Conservation (phyloP, 2,113 vertebrate genomes). For the Melanotaenia duboulayi region DNA sequence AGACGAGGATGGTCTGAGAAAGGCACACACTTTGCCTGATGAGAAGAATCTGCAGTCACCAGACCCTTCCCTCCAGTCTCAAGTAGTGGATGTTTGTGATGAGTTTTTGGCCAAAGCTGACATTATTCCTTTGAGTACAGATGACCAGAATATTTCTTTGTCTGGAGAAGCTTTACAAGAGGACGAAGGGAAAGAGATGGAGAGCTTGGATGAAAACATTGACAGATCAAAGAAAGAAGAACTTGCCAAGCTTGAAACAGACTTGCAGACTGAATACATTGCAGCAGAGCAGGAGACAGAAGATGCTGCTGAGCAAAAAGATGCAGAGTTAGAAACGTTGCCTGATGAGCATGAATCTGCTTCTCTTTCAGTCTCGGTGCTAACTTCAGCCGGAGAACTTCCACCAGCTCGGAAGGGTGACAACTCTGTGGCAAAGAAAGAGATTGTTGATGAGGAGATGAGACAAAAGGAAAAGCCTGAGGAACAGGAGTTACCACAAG, state of each 20-base stretch:
- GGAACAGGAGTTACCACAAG: background rate
- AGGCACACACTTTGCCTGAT: slow-evolving; percentile 9
- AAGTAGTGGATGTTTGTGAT: slow-evolving; percentile 3
- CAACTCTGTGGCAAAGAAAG: background rate
- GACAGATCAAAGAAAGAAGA: slow-evolving; percentile 1
- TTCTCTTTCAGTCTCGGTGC: background rate
- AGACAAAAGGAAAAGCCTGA: slow-evolving; percentile 15
- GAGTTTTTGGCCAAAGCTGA: slow-evolving; percentile 32
- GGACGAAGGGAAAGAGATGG: slow-evolving; percentile 56
- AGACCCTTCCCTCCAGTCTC: background rate
- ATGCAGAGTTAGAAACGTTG: slow-evolving; percentile 1
- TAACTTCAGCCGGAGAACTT: slow-evolving; percentile 45
- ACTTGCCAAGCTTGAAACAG: background rate
- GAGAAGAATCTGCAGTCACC: slow-evolving; percentile 40
- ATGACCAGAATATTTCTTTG: slow-evolving; percentile 15
- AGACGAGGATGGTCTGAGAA: slow-evolving; percentile 78
- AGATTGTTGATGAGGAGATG: slow-evolving; percentile 17
- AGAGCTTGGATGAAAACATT: slow-evolving; percentile 61
- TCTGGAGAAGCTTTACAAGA: slow-evolving; percentile 17
- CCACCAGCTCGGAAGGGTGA: background rate
- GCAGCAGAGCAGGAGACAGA: slow-evolving; percentile 6
- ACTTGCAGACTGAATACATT: slow-evolving; percentile 23
- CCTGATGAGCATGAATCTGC: slow-evolving; percentile 25
- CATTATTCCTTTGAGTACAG: slow-evolving; percentile 40
- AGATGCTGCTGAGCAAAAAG: background rate